Conservation (phyloP, 2,113 vertebrate genomes). For the Condylura cristata region DNA sequence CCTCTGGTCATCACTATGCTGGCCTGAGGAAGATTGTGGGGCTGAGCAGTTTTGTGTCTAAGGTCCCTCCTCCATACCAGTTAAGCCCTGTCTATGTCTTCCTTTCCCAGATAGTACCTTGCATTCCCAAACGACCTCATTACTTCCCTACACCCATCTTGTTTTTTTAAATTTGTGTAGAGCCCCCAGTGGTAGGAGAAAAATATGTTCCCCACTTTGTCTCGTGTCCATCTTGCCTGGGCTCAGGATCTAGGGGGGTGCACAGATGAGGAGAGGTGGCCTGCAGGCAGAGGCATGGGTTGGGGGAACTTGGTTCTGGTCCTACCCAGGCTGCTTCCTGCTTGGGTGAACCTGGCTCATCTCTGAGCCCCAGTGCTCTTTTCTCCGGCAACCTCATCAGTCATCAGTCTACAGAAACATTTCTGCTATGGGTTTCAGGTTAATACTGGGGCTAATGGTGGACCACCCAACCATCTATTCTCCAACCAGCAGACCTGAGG, state of each 20-base stretch:
- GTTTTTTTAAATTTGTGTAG: neutral
- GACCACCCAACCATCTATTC: neutral
- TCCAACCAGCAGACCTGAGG: neutral
- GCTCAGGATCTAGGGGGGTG: neutral
- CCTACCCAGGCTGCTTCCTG: neutral
- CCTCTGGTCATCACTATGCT: neutral
- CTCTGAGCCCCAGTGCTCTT: neutral
- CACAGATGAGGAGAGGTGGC: neutral
- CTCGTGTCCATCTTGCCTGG: neutral
- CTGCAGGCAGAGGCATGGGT: neutral
- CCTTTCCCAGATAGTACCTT: neutral
- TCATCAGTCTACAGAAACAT: neutral
- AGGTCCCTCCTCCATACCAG: neutral
- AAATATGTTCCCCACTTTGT: neutral
- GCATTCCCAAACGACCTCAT: neutral
- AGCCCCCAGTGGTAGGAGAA: neutral
- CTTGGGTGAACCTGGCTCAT: neutral
- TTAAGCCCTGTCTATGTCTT: neutral
- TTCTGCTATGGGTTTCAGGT: neutral
- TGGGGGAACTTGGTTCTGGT: neutral
- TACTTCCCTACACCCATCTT: neutral
- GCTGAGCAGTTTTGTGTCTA: neutral
- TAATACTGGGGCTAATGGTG: neutral
- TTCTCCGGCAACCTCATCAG: neutral
- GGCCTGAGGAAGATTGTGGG: neutral